These are phyloP conservation scores for Amia ocellicauda DNA, from an alignment of 2,113 vertebrate species.

Conservation along the genomic window DNA sequence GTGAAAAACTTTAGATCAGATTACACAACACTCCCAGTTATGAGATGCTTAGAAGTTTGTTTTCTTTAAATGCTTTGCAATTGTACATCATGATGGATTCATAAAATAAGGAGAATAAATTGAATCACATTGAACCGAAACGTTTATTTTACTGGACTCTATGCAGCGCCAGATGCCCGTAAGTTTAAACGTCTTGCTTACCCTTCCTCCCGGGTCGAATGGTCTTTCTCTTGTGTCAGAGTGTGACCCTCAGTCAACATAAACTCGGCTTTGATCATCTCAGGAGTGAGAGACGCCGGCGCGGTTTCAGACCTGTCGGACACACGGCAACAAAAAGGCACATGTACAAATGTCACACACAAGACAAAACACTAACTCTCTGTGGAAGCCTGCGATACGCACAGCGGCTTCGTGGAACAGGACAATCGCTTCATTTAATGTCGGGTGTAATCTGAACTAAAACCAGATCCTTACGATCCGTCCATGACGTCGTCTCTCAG, in stretches of 20 bases:
- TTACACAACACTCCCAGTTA: not conserved
- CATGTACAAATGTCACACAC: too few species aligned
- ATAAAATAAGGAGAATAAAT: not conserved
- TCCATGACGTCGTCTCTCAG: slow-evolving; percentile 55
- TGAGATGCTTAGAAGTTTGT: not conserved
- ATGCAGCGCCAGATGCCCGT: too few species aligned
- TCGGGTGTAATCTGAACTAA: not conserved
- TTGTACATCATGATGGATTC: not conserved
- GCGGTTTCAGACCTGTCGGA: slow-evolving; percentile 47
- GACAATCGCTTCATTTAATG: not conserved
- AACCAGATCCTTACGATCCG: slow-evolving; percentile 14
- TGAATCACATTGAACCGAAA: too few species aligned
- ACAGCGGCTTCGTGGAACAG: not conserved
- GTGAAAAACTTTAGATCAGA: too few species aligned
- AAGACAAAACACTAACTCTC: not conserved
- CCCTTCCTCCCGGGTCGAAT: slow-evolving; percentile 11
- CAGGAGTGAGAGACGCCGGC: slow-evolving; percentile 64
- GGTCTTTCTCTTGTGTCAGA: too few species aligned
- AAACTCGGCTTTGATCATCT: slow-evolving; percentile 81
- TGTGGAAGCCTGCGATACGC: not conserved
- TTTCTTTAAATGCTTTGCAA: not conserved
- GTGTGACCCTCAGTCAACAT: slow-evolving; percentile 26
- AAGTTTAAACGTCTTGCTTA: slow-evolving; percentile 16
- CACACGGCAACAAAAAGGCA: slow-evolving; percentile 34
- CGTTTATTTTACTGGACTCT: too few species aligned